phyloP scores from a whole-genome alignment of 2,888 invertebrate species.

The Archips crataeganus region DNA sequence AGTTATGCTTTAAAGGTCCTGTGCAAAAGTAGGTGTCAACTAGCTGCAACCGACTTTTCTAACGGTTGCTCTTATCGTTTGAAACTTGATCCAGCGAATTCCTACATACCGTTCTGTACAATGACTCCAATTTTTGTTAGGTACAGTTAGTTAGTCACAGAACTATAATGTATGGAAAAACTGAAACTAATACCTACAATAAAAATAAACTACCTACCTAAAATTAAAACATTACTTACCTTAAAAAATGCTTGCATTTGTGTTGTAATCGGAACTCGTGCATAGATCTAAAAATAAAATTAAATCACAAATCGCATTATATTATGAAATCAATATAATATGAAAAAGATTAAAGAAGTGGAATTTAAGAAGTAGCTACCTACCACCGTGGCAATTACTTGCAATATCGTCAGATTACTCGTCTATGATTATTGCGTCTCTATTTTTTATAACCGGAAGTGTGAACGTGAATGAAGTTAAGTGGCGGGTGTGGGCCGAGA shows the following conservation, averaged over 20 bases:
- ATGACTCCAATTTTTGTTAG: neutral
- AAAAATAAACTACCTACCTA: no score
- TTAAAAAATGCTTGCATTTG: no score
- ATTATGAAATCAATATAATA: no score
- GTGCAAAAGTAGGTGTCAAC: conserved; percentile 19
- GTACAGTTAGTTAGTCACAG: no score
- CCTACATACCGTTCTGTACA: neutral
- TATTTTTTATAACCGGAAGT: conserved; percentile 60
- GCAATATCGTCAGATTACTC: neutral
- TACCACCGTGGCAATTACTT: neutral
- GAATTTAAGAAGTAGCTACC: neutral
- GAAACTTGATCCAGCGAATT: conserved; percentile 11
- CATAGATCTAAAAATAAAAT: neutral
- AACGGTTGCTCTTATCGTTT: conserved; percentile 9
- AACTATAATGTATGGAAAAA: no score
- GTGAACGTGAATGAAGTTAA: conserved; percentile 62
- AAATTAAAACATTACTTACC: no score
- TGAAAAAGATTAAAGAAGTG: no score
- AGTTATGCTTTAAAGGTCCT: neutral
- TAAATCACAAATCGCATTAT: neutral
- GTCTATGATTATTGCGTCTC: conserved; percentile 16
- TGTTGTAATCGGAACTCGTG: neutral
- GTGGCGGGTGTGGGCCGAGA: conserved; percentile 65
- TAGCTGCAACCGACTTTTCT: neutral
- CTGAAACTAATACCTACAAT: no score